A percentile compares a stretch with the other conserved stretches of the same genome.
Evolutionary conservation across 2,888 invertebrate species (phyloP).

Genomic region (Meliscaeva auricollis): DNA sequence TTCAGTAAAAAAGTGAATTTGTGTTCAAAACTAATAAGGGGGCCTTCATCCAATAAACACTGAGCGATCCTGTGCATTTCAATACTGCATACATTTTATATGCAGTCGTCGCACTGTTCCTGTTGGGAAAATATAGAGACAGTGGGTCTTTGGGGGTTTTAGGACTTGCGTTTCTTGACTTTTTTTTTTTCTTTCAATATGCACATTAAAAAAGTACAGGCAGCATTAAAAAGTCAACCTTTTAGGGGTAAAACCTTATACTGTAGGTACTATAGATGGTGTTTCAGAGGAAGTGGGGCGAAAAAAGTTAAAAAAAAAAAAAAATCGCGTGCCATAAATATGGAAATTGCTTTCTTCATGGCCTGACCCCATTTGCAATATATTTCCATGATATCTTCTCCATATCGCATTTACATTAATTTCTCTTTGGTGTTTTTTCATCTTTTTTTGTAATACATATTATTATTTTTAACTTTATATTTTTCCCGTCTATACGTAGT

Average conservation of each 20-base stretch:
- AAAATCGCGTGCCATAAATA: constrained; percentile 76
- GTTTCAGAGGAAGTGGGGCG: constrained; percentile 10
- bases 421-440: constrained; percentile 60
- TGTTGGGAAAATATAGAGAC: neutral
- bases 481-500: neutral
- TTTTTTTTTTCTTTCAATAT: constrained; percentile 49
- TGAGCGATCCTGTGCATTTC: neutral
- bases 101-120: neutral
- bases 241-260: neutral
- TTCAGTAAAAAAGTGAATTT: no score
- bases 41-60: neutral
- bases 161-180: constrained; percentile 53
- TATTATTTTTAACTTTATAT: neutral
- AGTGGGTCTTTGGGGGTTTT: constrained; percentile 34
- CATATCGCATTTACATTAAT: constrained; percentile 75
- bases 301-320: constrained; percentile 50
- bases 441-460: constrained; percentile 27
- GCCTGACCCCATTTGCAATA: constrained; percentile 75
- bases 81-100: neutral
- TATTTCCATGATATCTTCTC: constrained; percentile 75
- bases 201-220: constrained; percentile 70
- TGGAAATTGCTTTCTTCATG: constrained; percentile 75
- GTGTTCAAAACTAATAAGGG: no score
- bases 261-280: neutral
- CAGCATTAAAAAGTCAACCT: constrained; percentile 47